Percentiles rank a stretch among this genome's conserved stretches.
Conservation (phyloP, 2,888 invertebrate genomes). For the Agriopis aurantiaria region DNA sequence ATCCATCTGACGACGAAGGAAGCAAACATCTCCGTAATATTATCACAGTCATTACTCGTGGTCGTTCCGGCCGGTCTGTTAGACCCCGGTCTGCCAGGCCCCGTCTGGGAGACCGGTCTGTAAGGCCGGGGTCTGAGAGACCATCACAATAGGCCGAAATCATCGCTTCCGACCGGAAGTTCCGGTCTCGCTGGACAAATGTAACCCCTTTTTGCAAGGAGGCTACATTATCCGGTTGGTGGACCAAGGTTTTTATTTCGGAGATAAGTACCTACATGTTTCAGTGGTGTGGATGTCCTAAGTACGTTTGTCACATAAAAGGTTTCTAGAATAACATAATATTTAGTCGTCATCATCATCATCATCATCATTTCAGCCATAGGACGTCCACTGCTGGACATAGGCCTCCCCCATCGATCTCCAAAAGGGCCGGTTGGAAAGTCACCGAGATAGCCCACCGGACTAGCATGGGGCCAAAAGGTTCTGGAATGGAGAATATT, state of each 20-base stretch:
- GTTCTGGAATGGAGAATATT: too few species aligned
- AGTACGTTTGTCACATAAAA: not conserved
- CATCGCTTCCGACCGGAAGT: conserved; percentile 23
- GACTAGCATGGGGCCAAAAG: too few species aligned
- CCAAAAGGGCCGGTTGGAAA: too few species aligned
- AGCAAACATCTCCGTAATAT: conserved; percentile 46
- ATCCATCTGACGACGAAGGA: conserved; percentile 30
- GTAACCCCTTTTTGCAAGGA: conserved; percentile 40
- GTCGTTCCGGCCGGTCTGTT: conserved; percentile 49
- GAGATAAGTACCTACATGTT: conserved; percentile 14
- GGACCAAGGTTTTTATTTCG: conserved; percentile 22
- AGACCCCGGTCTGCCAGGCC: conserved; percentile 47
- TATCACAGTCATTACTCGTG: conserved; percentile 53
- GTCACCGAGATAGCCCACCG: too few species aligned
- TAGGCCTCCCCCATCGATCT: too few species aligned
- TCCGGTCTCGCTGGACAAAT: conserved; percentile 55
- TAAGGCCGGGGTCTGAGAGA: conserved; percentile 56
- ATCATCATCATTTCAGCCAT: too few species aligned
- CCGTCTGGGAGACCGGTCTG: conserved; percentile 53
- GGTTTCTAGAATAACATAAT: not conserved
- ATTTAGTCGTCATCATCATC: too few species aligned
- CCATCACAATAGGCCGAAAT: conserved; percentile 22
- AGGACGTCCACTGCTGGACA: too few species aligned
- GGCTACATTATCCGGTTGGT: conserved; percentile 23
- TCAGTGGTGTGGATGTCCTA: not conserved